A percentile compares a stretch with the other conserved stretches of the same genome.
These are phyloP conservation scores for Sapayoa aenigma DNA, from an alignment of 2,113 vertebrate species.

Conservation along the genomic window DNA sequence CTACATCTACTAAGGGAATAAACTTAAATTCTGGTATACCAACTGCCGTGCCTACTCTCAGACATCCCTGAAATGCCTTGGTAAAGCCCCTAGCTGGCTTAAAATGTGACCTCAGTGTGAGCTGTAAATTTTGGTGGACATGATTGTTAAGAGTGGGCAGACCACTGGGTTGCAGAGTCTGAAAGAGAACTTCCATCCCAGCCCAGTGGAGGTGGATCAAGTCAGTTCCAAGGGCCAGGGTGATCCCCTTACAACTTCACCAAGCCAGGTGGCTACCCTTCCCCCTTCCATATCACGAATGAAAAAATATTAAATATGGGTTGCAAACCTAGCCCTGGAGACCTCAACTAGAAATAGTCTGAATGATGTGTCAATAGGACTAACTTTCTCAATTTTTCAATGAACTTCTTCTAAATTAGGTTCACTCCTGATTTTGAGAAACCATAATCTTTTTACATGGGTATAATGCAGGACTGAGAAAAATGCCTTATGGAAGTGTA, in stretches of 20 bases:
- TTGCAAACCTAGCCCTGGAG: not conserved
- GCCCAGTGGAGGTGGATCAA: not conserved
- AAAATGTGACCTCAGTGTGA: not conserved
- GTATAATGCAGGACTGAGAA: not conserved
- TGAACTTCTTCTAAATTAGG: not conserved
- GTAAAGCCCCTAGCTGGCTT: not conserved
- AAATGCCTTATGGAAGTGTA: not conserved
- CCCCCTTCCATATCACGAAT: not conserved
- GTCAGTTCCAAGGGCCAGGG: not conserved
- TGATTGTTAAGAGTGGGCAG: not conserved
- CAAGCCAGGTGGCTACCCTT: accelerated
- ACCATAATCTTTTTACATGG: not conserved
- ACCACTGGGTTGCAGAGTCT: not conserved
- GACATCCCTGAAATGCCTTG: not conserved
- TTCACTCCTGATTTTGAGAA: not conserved
- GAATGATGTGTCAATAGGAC: not conserved
- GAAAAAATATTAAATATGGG: not conserved
- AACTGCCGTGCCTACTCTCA: not conserved
- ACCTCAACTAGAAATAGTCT: not conserved
- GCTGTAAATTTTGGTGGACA: not conserved
- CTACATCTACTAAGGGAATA: not conserved
- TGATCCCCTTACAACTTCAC: not conserved
- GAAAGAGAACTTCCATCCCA: not conserved
- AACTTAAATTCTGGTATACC: not conserved
- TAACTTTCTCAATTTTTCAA: not conserved